Base-by-base conservation (phyloP, 30 jellyfish, hydroid and myxozoan genomes). In the Sanderia malayensis region DNA sequence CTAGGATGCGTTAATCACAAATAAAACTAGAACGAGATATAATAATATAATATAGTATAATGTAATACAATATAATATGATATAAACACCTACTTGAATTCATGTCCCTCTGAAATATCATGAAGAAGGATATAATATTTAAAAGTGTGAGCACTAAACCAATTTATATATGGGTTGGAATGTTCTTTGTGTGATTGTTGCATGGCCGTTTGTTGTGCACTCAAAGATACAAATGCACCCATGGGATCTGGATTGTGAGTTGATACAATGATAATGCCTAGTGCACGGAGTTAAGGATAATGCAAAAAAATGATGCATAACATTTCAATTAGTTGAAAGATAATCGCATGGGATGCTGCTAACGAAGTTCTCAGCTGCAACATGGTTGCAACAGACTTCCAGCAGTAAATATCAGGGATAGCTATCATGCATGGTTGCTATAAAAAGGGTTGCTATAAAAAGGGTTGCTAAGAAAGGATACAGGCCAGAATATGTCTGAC, bases 231-330 rank as follows among this genome's bases (percentile, higher is more conserved):
- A 79, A 92, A 92, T 46, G 98, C 96, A 44, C 90, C 74, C 96
- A 92, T 92, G 0, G 98, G 98, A 49, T 92, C 98, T 2, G 98
- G 95, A 74, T 92, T 95, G 9, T 74, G 85, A 0, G 98, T 74
- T 64, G 98, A 92, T 34, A 92, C 98, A 28, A 92, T 95, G 2
- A 92, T 53, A 61, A 89, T 88, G 52, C 97, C 97, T 88, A 22
- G 13, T 10, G 15, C 62, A 34, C 58, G 20, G 31, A n/a, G n/a
- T n/a, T n/a, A n/a, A n/a, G n/a, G n/a, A n/a, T n/a, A n/a, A n/a
- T n/a, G n/a, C n/a, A n/a, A n/a, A n/a, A n/a, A n/a, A n/a, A n/a
- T n/a, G n/a, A n/a, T n/a, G n/a, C n/a, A n/a, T n/a, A n/a, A n/a
- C n/a, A n/a, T n/a, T n/a, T n/a, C n/a, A n/a, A n/a, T n/a, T n/a